Percentiles rank a stretch among this genome's conserved stretches.
phyloP scores from a whole-genome alignment of 2,113 vertebrate genomes.

The Lontra canadensis region DNA sequence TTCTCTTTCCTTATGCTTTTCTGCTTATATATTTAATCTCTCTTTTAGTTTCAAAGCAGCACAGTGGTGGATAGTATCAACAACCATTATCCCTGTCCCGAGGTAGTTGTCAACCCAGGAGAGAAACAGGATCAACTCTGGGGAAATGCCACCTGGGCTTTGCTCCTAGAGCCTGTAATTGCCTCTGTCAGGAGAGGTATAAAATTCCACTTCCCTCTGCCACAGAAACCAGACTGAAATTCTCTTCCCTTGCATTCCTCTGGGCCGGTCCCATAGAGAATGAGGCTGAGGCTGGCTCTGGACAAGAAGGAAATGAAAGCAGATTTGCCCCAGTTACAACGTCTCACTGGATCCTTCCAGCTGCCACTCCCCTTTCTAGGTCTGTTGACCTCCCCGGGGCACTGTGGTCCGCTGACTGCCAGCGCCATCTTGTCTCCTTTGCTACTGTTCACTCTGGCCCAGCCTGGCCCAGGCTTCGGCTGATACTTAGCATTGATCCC shows the following conservation, averaged over 20 bases:
- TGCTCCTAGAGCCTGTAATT: neutral
- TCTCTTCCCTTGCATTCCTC: neutral
- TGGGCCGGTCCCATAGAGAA: neutral
- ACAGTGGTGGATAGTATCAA: neutral
- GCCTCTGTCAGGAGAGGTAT: neutral
- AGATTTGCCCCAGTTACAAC: accelerated
- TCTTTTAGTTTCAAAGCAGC: neutral
- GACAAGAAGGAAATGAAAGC: neutral
- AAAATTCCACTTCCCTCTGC: neutral
- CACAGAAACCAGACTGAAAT: neutral
- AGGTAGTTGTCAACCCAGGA: neutral
- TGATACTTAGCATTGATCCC: neutral
- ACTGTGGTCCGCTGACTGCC: neutral
- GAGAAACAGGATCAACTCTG: neutral
- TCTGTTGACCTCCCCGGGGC: neutral
- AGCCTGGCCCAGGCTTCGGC: neutral
- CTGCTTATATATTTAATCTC: neutral
- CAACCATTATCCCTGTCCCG: neutral
- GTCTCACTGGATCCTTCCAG: neutral
- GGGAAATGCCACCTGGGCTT: neutral
- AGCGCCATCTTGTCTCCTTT: neutral
- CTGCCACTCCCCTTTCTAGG: accelerated
- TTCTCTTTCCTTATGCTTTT: neutral
- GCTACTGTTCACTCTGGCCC: neutral
- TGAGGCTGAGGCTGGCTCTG: neutral